phyloP scores from a whole-genome alignment of 1,140 invertebrate species.

The Heterodera schachtii region DNA sequence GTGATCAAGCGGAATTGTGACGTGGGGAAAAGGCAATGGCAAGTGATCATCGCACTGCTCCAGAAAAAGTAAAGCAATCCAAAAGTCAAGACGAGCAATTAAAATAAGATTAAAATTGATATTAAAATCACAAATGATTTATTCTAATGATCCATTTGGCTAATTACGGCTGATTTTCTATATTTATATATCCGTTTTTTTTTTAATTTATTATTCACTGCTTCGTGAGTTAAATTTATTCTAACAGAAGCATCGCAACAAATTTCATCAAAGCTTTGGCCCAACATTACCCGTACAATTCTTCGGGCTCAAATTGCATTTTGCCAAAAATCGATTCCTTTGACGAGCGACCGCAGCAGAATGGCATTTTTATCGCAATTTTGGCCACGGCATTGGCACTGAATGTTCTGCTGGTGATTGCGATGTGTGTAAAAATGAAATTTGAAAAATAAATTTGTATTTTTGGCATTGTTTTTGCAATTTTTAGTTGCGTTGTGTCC shows the following conservation, averaged over 20 bases:
- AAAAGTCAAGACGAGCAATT: neutral
- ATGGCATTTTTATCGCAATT: neutral
- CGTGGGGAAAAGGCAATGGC: neutral
- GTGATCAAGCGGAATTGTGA: neutral
- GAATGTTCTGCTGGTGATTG: neutral
- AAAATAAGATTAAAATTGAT: neutral
- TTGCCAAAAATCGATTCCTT: neutral
- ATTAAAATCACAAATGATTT: slow-evolving; percentile 8
- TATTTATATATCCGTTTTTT: too few relatives aligned
- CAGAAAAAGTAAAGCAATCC: neutral
- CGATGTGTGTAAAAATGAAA: neutral
- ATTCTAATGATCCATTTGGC: too few relatives aligned
- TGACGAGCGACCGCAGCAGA: neutral
- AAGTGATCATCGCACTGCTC: slow-evolving; percentile 17
- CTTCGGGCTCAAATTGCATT: neutral
- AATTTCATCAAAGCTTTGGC: slow-evolving; percentile 8
- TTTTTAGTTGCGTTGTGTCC: neutral
- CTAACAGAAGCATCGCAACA: neutral
- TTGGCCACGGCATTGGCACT: neutral
- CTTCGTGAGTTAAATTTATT: neutral
- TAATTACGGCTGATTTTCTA: too few relatives aligned
- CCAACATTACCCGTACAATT: neutral
- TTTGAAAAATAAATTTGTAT: neutral
- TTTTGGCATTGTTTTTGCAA: neutral
- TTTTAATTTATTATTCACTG: too few relatives aligned